Base-by-base conservation (phyloP, 1,140 invertebrate species). In the Agraylea sexmaculata region DNA sequence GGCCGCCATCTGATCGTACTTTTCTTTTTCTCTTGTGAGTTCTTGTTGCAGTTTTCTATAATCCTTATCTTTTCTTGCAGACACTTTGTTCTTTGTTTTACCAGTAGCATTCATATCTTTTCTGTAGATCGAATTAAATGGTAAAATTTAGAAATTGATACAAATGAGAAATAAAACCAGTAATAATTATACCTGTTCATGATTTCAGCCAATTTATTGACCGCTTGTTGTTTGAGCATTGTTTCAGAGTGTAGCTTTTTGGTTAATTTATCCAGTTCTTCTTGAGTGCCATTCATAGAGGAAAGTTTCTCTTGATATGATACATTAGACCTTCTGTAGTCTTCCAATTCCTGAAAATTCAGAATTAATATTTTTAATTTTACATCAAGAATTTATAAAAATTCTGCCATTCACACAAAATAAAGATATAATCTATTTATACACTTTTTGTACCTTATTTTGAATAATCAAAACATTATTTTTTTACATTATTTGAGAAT, bases 181-280 rank as follows among this genome's bases (percentile, higher is more conserved):
- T 22, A 15, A 1, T 7, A 19, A 17, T 61, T 59, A 23, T 52
- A 68, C 51, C 76, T 69, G 56, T 93, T 92, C 85, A 97, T 90
- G 16, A 98, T 87, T 64, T 98, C 92, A 4, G 91, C 87, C 30
- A 98, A 68, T 59, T 98, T 98, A 62, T 95, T 94, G 20, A 98
- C 89, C 32, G 93, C 93, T 62, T 93, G 83, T 52, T 83, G 77
- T 57, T 91, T 92, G 42, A 90, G 69, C 49, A 94, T 61, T 54
- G 82, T 80, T 64, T 97, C 92, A 21, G 82, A 87, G 53, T 90
- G 82, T 43, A 93, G 68, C 62, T 89, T 87, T 56, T 83, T 86
- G 50, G 73, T 77, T 42, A 96, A 64, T 53, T 83, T 83, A 41
- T 88, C 82, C 5, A 89, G 71, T 54, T 94, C 87, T 42, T 85